Evolutionary conservation across 2,113 vertebrate genomes (phyloP).

Genomic region (Paralichthys olivaceus): DNA sequence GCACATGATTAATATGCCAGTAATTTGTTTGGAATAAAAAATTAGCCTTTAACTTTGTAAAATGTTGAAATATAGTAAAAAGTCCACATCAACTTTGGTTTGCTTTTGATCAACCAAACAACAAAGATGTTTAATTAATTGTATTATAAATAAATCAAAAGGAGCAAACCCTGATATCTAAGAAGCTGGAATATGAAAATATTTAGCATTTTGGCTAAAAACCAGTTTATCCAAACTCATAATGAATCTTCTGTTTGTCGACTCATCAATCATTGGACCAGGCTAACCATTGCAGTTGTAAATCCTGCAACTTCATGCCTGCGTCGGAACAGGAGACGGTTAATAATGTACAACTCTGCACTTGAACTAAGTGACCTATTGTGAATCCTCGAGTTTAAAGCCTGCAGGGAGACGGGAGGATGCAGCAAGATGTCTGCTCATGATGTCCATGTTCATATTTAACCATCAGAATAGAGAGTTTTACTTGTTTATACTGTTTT

Average conservation of each 20-base stretch:
- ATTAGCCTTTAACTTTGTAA: too few species aligned
- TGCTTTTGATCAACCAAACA: too few species aligned
- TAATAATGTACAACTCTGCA: constrained; percentile 8
- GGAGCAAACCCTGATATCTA: too few species aligned
- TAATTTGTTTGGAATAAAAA: too few species aligned
- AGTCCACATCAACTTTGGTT: too few species aligned
- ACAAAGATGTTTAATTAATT: too few species aligned
- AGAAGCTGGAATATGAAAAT: neutral
- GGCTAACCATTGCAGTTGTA: neutral
- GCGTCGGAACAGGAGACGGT: neutral
- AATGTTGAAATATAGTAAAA: too few species aligned
- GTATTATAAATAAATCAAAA: too few species aligned
- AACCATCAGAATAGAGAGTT: too few species aligned
- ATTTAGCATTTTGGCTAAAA: neutral
- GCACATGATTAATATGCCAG: too few species aligned
- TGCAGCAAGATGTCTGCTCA: neutral
- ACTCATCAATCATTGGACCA: neutral
- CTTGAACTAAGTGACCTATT: neutral
- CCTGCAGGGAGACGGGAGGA: neutral
- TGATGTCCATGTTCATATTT: neutral
- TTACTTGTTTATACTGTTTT: neutral
- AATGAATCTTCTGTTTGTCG: neutral
- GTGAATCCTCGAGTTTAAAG: neutral
- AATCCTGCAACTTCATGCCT: neutral
- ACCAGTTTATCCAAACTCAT: neutral